A percentile compares a stretch with the other conserved stretches of the same genome.
These are phyloP conservation scores for Ormyrus labotus DNA, from an alignment of 2,888 invertebrate species.

Conservation along the genomic window DNA sequence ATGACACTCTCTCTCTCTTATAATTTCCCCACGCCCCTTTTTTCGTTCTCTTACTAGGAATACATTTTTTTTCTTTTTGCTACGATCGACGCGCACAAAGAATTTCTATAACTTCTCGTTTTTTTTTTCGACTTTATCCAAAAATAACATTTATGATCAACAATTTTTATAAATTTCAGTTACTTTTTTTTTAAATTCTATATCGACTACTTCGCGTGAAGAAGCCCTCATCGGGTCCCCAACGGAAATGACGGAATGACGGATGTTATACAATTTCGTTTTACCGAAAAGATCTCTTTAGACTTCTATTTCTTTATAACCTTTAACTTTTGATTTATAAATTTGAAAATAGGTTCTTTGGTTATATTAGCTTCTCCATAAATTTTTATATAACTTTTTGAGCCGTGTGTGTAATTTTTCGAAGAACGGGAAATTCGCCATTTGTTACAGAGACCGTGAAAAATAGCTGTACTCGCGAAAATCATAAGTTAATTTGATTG, in stretches of 20 bases:
- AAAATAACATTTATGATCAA: conserved; percentile 49
- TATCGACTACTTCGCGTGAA: conserved; percentile 33
- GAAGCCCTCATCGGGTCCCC: conserved; percentile 15
- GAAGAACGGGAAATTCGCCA: too few relatives aligned
- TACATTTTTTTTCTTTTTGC: conserved; percentile 32
- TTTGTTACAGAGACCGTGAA: too few relatives aligned
- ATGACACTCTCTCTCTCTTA: conserved; percentile 7
- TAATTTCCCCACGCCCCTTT: conserved; percentile 14
- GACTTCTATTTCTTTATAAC: background rate
- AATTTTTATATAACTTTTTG: background rate
- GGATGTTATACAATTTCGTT: conserved; percentile 3
- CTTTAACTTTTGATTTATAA: conserved; percentile 31
- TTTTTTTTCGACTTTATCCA: conserved; percentile 17
- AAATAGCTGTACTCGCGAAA: background rate
- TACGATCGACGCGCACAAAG: conserved; percentile 51
- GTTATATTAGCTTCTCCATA: conserved; percentile 5
- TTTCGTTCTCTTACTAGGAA: conserved; percentile 23
- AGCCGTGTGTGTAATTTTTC: too few relatives aligned
- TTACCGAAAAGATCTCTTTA: background rate
- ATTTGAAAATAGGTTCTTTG: conserved; percentile 32
- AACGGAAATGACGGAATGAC: conserved; percentile 18
- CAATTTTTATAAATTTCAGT: conserved; percentile 42
- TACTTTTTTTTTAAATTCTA: conserved; percentile 26
- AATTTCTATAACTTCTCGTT: conserved; percentile 25
- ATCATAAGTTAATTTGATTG: conserved; percentile 16